A percentile compares a stretch with the other conserved stretches of the same genome.
Evolutionary conservation across 2,113 vertebrate genomes (phyloP).

Genomic region (Benitochromis conjunctus): DNA sequence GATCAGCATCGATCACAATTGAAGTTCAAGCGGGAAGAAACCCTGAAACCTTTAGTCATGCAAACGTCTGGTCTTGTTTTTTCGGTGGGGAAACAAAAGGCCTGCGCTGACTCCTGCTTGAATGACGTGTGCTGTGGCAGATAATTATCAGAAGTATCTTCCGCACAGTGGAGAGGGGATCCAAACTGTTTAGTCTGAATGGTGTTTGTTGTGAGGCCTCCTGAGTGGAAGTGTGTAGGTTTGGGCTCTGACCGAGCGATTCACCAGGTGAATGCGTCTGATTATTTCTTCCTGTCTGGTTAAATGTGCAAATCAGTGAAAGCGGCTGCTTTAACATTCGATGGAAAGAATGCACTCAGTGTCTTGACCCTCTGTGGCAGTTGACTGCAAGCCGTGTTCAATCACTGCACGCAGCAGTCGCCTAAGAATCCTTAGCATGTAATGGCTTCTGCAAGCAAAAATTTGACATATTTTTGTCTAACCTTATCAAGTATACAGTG

Average conservation of each 20-base stretch:
- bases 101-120: neutral
- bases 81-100: conserved; percentile 23
- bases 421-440: neutral
- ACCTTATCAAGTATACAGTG: neutral
- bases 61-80: conserved; percentile 8
- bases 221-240: neutral
- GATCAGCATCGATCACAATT: conserved; percentile 33
- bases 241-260: neutral
- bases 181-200: neutral
- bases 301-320: conserved; percentile 5
- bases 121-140: neutral
- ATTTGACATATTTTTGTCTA: neutral
- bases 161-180: neutral
- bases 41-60: neutral
- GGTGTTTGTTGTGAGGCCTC: neutral
- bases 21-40: neutral
- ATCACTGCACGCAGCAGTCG: neutral
- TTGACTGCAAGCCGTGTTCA: neutral
- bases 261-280: neutral
- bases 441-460: neutral
- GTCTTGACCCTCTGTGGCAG: neutral
- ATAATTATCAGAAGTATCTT: conserved; percentile 21
- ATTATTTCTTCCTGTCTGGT: neutral
- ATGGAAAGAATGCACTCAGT: neutral
- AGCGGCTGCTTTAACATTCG: neutral